Evolutionary conservation across 2,888 invertebrate species (phyloP).

Genomic region (Ophraella communa): DNA sequence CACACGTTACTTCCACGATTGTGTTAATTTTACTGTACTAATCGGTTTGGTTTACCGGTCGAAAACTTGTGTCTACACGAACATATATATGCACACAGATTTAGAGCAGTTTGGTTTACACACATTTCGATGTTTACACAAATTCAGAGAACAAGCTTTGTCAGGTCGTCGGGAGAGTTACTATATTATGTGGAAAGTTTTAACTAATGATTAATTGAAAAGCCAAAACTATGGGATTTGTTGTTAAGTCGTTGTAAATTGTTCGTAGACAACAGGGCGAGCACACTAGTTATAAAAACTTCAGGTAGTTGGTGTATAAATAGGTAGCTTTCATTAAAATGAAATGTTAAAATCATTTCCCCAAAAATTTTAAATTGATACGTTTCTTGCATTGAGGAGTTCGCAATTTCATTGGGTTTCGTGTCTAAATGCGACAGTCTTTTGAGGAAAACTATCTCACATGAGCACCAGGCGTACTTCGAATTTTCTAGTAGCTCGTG

Average conservation of each 20-base stretch:
- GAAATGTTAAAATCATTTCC: too few relatives aligned
- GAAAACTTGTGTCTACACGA: conserved; percentile 56
- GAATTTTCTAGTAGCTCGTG: too few relatives aligned
- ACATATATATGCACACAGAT: conserved; percentile 53
- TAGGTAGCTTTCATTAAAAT: too few relatives aligned
- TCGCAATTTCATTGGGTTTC: too few relatives aligned
- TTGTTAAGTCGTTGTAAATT: neutral
- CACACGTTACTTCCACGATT: neutral
- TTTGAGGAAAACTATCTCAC: too few relatives aligned
- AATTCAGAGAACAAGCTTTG: conserved; percentile 22
- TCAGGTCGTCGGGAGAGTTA: conserved; percentile 8
- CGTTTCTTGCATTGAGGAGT: too few relatives aligned
- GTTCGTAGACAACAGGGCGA: neutral
- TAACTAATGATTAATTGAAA: conserved; percentile 9
- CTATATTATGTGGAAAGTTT: conserved; percentile 18
- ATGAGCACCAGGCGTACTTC: too few relatives aligned
- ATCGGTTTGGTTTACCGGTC: conserved; percentile 53
- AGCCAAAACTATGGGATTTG: neutral
- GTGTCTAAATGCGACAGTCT: too few relatives aligned
- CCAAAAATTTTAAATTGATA: too few relatives aligned
- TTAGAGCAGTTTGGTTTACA: conserved; percentile 49
- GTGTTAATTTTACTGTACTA: neutral
- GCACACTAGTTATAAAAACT: too few relatives aligned
- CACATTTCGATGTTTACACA: conserved; percentile 25
- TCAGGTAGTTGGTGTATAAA: too few relatives aligned